Base-by-base conservation (phyloP, 2,113 vertebrate genomes). In the Cacatua alba region DNA sequence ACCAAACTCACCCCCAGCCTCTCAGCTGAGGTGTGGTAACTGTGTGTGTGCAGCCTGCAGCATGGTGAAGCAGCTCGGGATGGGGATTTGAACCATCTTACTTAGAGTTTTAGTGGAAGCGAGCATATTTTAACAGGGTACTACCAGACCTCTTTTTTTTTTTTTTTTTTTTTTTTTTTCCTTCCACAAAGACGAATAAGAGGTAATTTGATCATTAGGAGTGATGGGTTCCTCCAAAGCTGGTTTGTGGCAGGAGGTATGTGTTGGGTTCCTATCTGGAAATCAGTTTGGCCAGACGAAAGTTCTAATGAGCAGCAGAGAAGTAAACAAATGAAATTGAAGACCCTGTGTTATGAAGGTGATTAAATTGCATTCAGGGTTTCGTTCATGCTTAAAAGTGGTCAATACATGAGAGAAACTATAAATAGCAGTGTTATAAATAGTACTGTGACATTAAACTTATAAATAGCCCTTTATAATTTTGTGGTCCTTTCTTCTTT, bases 151-250 rank as follows among this genome's bases (percentile, higher is more conserved):
- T 57, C 43, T 10, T 37, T 9, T 39, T 10, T 10, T 10, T 39
- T 39, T 39, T 39, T 39, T 39, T 39, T 39, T 10, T 39, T 39
- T 39, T 10, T 39, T 57, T 70, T 16, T 71, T 33, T 52, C n/a
- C n/a, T 71, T n/a, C 51, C 72, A 31, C 7, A n/a, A 15, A 65
- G 78, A 55, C 44, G 51, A 75, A 3, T n/a, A 51, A 60, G 24
- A 78, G 28, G 5, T 64, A 23, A 29, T 77, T 17, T 87, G 28
- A 24, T 53, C 0, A 0, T 51, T 19, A 31, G 52, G 17, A 37
- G 31, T 0, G 0, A 0, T 10, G 86, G 29, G 55, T 26, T 43
- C 15, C 69, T 72, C n/a, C 17, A 1, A 0, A 51, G 7, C 3
- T 51, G 52, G 11, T 63, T 55, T 81, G 48, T 87, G 53, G 65